phyloP scores from a whole-genome alignment of 1,140 invertebrate genomes.

The Fopius arisanus region DNA sequence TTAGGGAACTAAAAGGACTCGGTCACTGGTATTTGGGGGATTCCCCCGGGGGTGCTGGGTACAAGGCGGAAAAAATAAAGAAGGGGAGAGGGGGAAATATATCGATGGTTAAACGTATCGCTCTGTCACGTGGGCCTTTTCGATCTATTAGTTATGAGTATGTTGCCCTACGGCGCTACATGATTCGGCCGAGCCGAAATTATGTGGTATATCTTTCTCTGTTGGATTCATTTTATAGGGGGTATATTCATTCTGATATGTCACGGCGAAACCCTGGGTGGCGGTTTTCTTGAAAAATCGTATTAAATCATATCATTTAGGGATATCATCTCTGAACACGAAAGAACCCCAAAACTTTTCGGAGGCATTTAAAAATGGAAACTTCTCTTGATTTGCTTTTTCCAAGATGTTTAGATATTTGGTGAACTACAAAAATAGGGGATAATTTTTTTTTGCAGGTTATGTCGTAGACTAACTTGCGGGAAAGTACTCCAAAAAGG shows the following conservation, averaged over 20 bases:
- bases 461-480: neutral
- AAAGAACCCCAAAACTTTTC: too few relatives aligned
- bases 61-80: neutral
- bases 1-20: neutral
- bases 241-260: constrained; percentile 52
- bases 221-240: neutral
- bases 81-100: neutral
- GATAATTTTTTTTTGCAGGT: neutral
- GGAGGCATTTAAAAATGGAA: too few relatives aligned
- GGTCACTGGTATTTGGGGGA: neutral
- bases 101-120: constrained; percentile 50
- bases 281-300: neutral
- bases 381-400: too few relatives aligned
- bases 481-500: constrained; percentile 2
- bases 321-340: too few relatives aligned
- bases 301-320: too few relatives aligned
- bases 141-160: constrained; percentile 65
- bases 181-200: constrained; percentile 53
- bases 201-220: constrained; percentile 44
- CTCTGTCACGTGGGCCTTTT: constrained; percentile 59
- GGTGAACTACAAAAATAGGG: neutral
- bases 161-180: constrained; percentile 62
- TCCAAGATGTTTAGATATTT: too few relatives aligned
- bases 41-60: neutral
- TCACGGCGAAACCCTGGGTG: constrained; percentile 48